Conservation (phyloP, 2,888 invertebrate species). For the Tiliacea citrago region DNA sequence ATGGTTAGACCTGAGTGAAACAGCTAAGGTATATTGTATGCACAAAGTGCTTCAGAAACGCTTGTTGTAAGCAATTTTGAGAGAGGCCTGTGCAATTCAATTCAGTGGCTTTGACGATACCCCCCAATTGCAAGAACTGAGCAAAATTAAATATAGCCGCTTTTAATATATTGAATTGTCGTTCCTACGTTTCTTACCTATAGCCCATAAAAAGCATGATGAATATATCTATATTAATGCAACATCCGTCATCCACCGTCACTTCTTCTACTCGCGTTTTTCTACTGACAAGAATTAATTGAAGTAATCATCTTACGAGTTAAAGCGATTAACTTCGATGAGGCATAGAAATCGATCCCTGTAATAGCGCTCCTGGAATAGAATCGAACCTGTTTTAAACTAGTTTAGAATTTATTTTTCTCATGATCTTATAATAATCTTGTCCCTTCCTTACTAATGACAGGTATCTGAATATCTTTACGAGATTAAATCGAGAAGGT, state of each 20-base stretch:
- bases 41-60: not conserved
- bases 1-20: not conserved
- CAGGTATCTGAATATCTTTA: constrained; percentile 14
- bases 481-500: not conserved
- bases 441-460: constrained; percentile 17
- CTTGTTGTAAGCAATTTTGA: not conserved
- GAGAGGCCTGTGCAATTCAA: not conserved
- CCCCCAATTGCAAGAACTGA: not conserved
- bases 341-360: constrained; percentile 43
- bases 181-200: not conserved
- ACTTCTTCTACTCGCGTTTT: constrained; percentile 13
- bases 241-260: constrained; percentile 14
- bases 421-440: constrained; percentile 28
- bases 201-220: constrained; percentile 4
- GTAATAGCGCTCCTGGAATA: constrained; percentile 44
- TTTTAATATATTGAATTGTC: not conserved
- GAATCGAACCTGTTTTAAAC: constrained; percentile 53
- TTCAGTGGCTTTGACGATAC: not conserved
- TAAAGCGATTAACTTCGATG: constrained; percentile 40
- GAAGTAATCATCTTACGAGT: constrained; percentile 44
- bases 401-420: constrained; percentile 46
- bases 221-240: constrained; percentile 11
- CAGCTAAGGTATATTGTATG: not conserved
- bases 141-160: not conserved
- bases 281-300: constrained; percentile 47